Conservation (phyloP, 2,888 invertebrate species). For the Dastarcus helophoroides region DNA sequence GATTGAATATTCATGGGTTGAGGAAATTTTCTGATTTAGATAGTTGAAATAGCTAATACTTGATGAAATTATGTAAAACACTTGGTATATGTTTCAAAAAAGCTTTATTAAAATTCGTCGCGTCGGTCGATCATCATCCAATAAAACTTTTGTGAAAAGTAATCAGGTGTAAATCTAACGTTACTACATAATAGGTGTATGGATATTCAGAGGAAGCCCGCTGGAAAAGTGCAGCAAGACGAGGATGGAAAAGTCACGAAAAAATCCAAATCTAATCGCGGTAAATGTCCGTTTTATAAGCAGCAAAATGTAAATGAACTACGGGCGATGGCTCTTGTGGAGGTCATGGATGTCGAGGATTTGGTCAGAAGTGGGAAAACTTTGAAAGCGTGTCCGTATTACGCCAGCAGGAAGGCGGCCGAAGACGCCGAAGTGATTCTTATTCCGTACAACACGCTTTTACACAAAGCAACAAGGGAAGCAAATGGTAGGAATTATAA, state of each 20-base stretch:
- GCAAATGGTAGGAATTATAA: slow-evolving; percentile 44
- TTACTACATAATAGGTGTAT: slow-evolving; percentile 47
- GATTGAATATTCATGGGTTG: too few species aligned
- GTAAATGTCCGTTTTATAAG: slow-evolving; percentile 60
- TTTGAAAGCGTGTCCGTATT: slow-evolving; percentile 84
- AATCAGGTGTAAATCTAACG: too few species aligned
- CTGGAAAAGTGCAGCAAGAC: slow-evolving; percentile 43
- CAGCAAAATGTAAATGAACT: slow-evolving; percentile 50
- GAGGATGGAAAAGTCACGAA: slow-evolving; percentile 52
- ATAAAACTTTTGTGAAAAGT: too few species aligned
- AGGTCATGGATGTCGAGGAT: slow-evolving; percentile 83
- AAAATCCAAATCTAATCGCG: slow-evolving; percentile 43
- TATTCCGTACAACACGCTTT: slow-evolving; percentile 65
- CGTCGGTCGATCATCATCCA: too few species aligned
- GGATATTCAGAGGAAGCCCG: slow-evolving; percentile 60
- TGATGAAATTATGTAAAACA: too few species aligned
- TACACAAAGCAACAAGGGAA: slow-evolving; percentile 66
- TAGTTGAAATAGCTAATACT: too few species aligned
- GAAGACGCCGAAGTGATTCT: slow-evolving; percentile 74
- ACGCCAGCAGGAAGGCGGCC: slow-evolving; percentile 72
- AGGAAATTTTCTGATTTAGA: too few species aligned
- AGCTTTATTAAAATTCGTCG: too few species aligned
- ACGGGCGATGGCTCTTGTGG: slow-evolving; percentile 51
- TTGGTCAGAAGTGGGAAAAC: slow-evolving; percentile 56
- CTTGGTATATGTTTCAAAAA: too few species aligned